Percentiles rank a stretch among this genome's conserved stretches.
These are phyloP conservation scores for Apostichopus leukothele DNA, from an alignment of 53 echinoderm and acorn worm genomes.

Conservation along the genomic window DNA sequence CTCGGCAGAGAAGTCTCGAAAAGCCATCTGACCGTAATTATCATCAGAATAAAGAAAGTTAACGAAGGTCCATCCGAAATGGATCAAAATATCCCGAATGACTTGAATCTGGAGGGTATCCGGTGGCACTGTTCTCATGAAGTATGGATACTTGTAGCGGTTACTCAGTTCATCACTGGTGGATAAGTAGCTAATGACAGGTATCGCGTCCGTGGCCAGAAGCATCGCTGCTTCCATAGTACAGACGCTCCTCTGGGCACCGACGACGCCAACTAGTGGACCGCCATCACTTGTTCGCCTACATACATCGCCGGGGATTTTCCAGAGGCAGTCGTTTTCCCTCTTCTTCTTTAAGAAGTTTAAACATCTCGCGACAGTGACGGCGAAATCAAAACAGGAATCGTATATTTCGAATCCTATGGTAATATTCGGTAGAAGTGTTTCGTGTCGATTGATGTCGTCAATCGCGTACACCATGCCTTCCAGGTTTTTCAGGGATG, in stretches of 20 bases:
- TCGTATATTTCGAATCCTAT: conserved; percentile 90
- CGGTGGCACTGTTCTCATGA: conserved; percentile 83
- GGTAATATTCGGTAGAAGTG: conserved; percentile 57
- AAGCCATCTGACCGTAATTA: conserved; percentile 80
- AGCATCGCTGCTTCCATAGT: conserved; percentile 81
- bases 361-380: conserved; percentile 63
- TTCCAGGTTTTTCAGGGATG: conserved; percentile 72
- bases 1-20: not conserved
- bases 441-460: conserved; percentile 61
- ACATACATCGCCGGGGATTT: not conserved
- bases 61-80: conserved; percentile 86
- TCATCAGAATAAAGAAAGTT: conserved; percentile 88
- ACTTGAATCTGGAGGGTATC: conserved; percentile 84
- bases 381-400: conserved; percentile 80
- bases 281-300: not conserved
- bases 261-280: conserved; percentile 70
- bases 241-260: conserved; percentile 75
- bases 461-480: conserved; percentile 79
- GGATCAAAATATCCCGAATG: conserved; percentile 70
- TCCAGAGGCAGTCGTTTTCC: conserved; percentile 28
- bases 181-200: conserved; percentile 88
- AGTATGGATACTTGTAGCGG: conserved; percentile 69
- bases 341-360: conserved; percentile 65
- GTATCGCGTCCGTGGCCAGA: conserved; percentile 71
- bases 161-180: conserved; percentile 85